Conservation (phyloP, 2,888 invertebrate genomes). For the Agriotes lineatus region DNA sequence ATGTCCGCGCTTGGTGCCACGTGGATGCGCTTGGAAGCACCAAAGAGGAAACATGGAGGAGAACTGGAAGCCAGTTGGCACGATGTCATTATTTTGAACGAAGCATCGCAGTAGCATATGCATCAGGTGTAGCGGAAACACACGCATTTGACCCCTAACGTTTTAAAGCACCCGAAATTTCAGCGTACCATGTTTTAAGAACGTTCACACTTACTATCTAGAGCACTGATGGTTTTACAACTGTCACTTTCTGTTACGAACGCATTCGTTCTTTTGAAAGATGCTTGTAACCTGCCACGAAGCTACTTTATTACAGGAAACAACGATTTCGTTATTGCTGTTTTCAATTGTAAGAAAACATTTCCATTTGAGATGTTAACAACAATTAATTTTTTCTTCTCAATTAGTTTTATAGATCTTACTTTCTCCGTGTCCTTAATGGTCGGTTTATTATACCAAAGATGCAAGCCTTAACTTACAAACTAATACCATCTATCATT, state of each 20-base stretch:
- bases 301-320: no score
- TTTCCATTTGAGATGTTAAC: no score
- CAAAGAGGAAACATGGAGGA: background rate
- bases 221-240: background rate
- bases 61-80: background rate
- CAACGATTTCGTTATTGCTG: no score
- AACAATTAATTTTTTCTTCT: no score
- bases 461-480: no score
- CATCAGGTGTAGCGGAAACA: conserved; percentile 4
- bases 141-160: conserved; percentile 1
- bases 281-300: no score
- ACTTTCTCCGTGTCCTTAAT: no score
- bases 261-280: no score
- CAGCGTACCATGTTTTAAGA: conserved; percentile 6
- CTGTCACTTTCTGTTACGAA: background rate
- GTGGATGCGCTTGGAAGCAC: conserved; percentile 27
- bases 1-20: conserved; percentile 26
- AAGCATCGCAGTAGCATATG: background rate
- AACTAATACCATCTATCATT: no score
- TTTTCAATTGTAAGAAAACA: no score
- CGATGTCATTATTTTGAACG: background rate
- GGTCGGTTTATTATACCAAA: no score
- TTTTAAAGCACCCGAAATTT: conserved; percentile 3
- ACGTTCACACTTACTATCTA: conserved; percentile 4
- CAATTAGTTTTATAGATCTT: no score